phyloP scores from a whole-genome alignment of 1,140 invertebrate species.

The Papilio xuthus region DNA sequence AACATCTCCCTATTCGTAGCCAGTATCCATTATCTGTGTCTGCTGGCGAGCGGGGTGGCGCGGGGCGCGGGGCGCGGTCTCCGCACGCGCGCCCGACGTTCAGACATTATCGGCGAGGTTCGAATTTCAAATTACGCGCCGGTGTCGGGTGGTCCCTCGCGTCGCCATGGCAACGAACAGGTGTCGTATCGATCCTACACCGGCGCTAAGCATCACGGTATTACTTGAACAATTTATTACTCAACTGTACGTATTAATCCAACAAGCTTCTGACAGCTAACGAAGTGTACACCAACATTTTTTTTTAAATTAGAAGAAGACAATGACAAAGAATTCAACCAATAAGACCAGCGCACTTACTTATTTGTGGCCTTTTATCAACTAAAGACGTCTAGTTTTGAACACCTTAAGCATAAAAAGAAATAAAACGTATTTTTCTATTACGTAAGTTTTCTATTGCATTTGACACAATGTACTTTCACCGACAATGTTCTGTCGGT shows the following conservation, averaged over 20 bases:
- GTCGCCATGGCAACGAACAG: conserved; percentile 73
- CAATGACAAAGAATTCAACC: too few species aligned
- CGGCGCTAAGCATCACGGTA: conserved; percentile 31
- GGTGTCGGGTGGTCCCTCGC: conserved; percentile 77
- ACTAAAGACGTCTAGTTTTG: too few species aligned
- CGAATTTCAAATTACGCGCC: conserved; percentile 79
- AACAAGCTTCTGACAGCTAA: background rate
- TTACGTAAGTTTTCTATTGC: background rate
- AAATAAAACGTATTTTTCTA: background rate
- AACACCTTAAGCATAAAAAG: background rate
- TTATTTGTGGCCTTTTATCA: too few species aligned
- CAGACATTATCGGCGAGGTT: conserved; percentile 76
- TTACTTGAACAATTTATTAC: conserved; percentile 23
- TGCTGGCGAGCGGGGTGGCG: conserved; percentile 52
- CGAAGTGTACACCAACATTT: background rate
- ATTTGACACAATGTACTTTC: conserved; percentile 16
- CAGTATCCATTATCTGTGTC: conserved; percentile 58
- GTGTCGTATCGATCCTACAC: conserved; percentile 69
- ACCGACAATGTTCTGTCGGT: conserved; percentile 9
- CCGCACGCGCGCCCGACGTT: conserved; percentile 60
- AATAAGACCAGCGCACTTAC: too few species aligned
- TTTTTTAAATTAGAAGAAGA: too few species aligned
- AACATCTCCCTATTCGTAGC: conserved; percentile 59
- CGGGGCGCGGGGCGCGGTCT: conserved; percentile 48
- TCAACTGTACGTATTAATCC: conserved; percentile 7